Percentiles rank a stretch among this genome's conserved stretches.
Evolutionary conservation across 2,113 vertebrate species (phyloP).

Genomic region (Prietella phreatophila): DNA sequence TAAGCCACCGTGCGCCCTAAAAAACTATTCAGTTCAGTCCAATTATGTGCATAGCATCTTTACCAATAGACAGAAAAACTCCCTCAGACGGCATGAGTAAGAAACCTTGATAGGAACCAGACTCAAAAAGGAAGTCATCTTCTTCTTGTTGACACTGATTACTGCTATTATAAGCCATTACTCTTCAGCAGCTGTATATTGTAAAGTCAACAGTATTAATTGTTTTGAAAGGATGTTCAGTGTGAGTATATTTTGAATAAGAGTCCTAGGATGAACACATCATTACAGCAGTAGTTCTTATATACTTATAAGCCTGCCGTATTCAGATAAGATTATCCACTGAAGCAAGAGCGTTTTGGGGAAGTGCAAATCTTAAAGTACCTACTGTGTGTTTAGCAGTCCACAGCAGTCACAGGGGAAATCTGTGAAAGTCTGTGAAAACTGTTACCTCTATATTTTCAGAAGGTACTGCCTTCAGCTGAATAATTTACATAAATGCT

Average conservation of each 20-base stretch:
- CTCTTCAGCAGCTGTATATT: not conserved
- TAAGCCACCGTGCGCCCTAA: too few relatives aligned
- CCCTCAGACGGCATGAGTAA: not conserved
- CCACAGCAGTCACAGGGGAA: not conserved
- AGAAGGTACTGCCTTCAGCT: not conserved
- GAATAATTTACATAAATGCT: not conserved
- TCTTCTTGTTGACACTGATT: not conserved
- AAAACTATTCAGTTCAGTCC: not conserved
- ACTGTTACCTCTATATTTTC: not conserved
- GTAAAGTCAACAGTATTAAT: not conserved
- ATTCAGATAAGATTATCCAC: not conserved
- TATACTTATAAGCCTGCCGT: not conserved
- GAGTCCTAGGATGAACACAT: not conserved
- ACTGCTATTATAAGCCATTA: not conserved
- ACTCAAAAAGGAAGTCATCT: not conserved
- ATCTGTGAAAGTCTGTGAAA: not conserved
- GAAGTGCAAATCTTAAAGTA: not conserved
- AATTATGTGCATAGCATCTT: not conserved
- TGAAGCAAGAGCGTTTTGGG: not conserved
- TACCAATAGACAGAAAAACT: not conserved
- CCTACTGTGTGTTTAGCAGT: not conserved
- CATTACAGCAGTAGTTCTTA: not conserved
- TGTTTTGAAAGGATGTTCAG: not conserved
- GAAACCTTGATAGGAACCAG: not conserved
- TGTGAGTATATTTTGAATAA: not conserved